phyloP scores from a whole-genome alignment of 2,113 vertebrate genomes.

The Cyprinodon brontotheroides region DNA sequence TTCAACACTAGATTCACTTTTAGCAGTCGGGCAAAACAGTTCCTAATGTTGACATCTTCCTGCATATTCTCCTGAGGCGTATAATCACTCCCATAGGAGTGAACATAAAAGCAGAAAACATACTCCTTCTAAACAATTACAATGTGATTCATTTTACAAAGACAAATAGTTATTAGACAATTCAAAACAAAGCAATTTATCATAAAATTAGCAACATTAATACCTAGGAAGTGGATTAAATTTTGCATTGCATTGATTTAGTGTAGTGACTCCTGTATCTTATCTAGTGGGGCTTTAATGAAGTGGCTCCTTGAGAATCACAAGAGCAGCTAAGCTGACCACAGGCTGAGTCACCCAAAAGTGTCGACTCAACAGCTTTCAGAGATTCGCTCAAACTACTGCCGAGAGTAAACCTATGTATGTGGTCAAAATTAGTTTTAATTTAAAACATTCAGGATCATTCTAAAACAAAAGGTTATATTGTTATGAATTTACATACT shows the following conservation, averaged over 20 bases:
- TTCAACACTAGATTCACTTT: conserved; percentile 60
- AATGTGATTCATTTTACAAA: not conserved
- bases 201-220: not conserved
- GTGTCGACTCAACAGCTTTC: conserved; percentile 44
- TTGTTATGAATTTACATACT: not conserved
- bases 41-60: conserved; percentile 42
- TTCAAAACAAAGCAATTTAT: not conserved
- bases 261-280: conserved; percentile 24
- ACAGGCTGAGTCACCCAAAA: conserved; percentile 32
- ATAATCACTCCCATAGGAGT: conserved; percentile 1
- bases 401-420: not conserved
- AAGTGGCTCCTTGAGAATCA: conserved; percentile 75
- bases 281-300: conserved; percentile 34
- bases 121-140: not conserved
- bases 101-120: not conserved
- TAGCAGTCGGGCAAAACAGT: conserved; percentile 40
- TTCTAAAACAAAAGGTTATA: not conserved
- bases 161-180: not conserved
- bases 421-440: not conserved
- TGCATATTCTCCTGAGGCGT: conserved; percentile 11
- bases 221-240: not conserved
- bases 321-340: conserved; percentile 47
- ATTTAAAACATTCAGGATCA: not conserved
- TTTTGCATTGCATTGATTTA: conserved; percentile 12
- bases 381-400: not conserved